Conservation (phyloP, 64 coral and sea anemone genomes). For the Dendrophyllia cribrosa region DNA sequence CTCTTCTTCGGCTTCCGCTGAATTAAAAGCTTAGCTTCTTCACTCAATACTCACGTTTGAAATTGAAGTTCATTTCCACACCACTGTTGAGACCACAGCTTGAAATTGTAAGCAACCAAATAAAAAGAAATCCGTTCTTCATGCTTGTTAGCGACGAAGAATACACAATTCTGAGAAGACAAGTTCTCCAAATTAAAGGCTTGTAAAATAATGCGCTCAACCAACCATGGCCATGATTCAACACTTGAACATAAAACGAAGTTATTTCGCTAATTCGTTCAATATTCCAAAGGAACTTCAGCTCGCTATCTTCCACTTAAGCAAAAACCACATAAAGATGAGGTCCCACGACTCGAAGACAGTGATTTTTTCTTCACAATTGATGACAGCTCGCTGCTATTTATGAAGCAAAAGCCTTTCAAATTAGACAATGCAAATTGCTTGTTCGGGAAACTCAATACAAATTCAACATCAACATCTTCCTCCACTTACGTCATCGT, state of each 20-base stretch:
- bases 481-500: not conserved
- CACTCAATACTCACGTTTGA: conserved; percentile 7
- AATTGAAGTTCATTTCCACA: conserved; percentile 18
- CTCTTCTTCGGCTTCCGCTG: not conserved
- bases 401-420: not conserved
- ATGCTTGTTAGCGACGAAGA: not conserved
- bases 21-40: not conserved
- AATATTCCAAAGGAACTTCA: not conserved
- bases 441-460: not conserved
- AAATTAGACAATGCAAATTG: not conserved
- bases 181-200: not conserved
- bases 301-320: not conserved
- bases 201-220: conserved; percentile 8
- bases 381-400: not conserved
- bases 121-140: not conserved
- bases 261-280: not conserved
- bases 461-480: conserved; percentile 1
- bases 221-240: not conserved
- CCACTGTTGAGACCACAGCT: conserved; percentile 20
- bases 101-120: not conserved
- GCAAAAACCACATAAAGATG: not conserved
- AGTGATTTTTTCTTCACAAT: not conserved
- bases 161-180: not conserved
- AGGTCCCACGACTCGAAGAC: not conserved
- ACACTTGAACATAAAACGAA: not conserved